These are phyloP conservation scores for Euplagia quadripunctaria DNA, from an alignment of 2,888 invertebrate species.

Conservation along the genomic window DNA sequence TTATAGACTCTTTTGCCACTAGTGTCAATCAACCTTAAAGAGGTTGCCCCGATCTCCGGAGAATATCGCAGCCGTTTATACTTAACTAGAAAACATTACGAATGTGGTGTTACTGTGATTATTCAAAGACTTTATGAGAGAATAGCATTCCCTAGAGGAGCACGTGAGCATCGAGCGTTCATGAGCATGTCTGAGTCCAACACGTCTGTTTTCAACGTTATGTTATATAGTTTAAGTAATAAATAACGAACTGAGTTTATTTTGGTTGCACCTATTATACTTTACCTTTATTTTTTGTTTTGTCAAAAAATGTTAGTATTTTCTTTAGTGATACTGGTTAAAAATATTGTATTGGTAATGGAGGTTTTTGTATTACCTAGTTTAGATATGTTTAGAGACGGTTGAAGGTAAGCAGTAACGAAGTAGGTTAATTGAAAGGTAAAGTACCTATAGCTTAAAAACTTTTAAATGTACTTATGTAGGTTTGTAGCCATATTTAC, in stretches of 20 bases:
- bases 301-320: background rate
- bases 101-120: slow-evolving; percentile 8
- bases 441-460: too few relatives aligned
- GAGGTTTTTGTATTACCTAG: background rate
- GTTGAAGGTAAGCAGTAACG: background rate
- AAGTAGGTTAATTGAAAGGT: background rate
- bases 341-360: background rate
- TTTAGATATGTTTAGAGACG: background rate
- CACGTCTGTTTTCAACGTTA: slow-evolving; percentile 3
- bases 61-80: background rate
- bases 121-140: slow-evolving; percentile 17
- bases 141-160: slow-evolving; percentile 3
- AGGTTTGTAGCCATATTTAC: too few relatives aligned
- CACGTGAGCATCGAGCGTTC: slow-evolving; percentile 1
- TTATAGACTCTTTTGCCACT: background rate
- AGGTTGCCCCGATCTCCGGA: background rate
- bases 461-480: too few relatives aligned
- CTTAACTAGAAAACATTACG: background rate
- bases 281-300: background rate
- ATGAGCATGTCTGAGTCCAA: background rate
- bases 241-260: background rate
- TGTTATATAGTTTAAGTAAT: slow-evolving; percentile 3
- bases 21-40: background rate
- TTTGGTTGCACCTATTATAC: background rate
- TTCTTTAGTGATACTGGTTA: background rate